These are phyloP conservation scores for Syndactyla subalaris DNA, from an alignment of 2,797 vertebrate species.

Conservation along the genomic window DNA sequence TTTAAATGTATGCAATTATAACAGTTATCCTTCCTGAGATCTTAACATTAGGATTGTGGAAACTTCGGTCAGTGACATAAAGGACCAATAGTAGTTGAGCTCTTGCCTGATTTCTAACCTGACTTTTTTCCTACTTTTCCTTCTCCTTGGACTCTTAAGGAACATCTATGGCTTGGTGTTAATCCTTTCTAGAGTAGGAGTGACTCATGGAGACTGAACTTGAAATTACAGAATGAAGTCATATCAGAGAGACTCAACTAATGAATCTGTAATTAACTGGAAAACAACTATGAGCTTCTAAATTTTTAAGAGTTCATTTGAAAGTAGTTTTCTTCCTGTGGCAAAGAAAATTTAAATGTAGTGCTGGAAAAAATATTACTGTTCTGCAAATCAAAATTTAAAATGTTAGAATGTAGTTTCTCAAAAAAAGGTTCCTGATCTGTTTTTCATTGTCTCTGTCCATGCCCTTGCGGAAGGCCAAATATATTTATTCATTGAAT, in stretches of 20 bases:
- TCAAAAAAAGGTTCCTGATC: neutral
- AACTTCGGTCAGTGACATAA: neutral
- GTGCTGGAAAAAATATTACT: neutral
- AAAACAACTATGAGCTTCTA: neutral
- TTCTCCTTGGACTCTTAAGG: neutral
- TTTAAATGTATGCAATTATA: neutral
- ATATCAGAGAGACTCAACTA: neutral
- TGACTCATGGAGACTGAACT: neutral
- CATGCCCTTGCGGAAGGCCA: neutral
- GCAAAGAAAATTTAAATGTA: neutral
- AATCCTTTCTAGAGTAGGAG: neutral
- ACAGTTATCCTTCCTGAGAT: neutral
- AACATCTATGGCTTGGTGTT: neutral
- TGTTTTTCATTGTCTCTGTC: neutral
- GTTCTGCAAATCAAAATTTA: neutral
- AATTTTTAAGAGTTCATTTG: neutral
- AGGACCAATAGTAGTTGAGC: neutral
- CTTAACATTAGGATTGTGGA: neutral
- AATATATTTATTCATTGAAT: neutral
- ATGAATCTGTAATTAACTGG: neutral
- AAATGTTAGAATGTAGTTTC: neutral
- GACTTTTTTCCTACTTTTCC: neutral
- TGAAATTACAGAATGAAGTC: neutral
- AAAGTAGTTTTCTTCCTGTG: neutral
- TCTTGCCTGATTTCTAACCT: neutral